These are phyloP conservation scores for Bergia puertoricense DNA, from an alignment of 92 coral and sea anemone species.

Conservation along the genomic window DNA sequence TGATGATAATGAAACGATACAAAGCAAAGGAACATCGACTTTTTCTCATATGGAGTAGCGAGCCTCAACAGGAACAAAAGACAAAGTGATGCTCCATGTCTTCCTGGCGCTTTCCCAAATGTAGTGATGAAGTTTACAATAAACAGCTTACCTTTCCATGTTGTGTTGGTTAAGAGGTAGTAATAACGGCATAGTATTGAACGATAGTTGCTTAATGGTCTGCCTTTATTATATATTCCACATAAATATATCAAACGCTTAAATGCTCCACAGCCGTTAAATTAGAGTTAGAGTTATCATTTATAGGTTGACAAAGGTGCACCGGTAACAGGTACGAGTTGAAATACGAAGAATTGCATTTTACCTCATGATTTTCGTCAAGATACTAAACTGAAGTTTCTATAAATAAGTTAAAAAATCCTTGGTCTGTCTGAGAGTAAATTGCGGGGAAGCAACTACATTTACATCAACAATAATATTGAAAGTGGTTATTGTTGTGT, in stretches of 20 bases:
- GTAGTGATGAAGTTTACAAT: background rate
- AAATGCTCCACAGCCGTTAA: background rate
- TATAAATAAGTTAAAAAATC: background rate
- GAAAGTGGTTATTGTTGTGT: background rate
- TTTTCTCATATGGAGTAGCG: background rate
- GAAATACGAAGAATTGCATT: background rate
- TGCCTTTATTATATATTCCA: too few relatives aligned
- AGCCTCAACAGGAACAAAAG: background rate
- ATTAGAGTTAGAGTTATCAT: background rate
- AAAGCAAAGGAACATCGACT: background rate
- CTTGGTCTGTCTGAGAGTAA: background rate
- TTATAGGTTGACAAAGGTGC: background rate
- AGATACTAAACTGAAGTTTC: background rate
- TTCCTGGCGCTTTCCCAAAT: background rate
- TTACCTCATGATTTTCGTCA: background rate
- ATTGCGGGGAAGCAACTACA: background rate
- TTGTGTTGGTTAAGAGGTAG: too few relatives aligned
- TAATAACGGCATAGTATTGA: too few relatives aligned
- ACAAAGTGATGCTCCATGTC: background rate
- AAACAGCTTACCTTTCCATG: background rate
- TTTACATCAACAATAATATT: slow-evolving; percentile 10
- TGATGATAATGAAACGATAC: background rate
- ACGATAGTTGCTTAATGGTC: background rate
- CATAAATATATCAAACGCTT: background rate
- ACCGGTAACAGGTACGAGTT: background rate